Conservation (phyloP, 53 echinoderm and acorn worm species). For the Paracentrotus lividus region DNA sequence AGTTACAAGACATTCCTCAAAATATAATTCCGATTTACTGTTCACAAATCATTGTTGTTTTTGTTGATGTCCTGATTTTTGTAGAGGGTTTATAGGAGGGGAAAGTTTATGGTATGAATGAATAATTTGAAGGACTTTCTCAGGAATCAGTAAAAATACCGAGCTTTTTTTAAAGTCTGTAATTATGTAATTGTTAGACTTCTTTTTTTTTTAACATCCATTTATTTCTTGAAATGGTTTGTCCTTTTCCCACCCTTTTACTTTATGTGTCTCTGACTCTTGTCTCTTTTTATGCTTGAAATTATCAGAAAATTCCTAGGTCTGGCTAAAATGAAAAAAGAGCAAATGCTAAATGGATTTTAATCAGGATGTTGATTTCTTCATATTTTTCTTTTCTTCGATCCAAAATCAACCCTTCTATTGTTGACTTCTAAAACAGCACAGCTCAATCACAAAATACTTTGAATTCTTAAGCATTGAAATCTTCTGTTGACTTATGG, state of each 20-base stretch:
- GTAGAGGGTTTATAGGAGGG: not conserved
- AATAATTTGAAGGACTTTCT: not conserved
- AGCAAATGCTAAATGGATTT: too few species aligned
- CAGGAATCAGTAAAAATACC: not conserved
- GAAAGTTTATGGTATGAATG: not conserved
- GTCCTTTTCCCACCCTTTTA: too few species aligned
- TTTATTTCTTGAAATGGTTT: not conserved
- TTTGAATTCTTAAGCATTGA: not conserved
- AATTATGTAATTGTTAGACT: not conserved
- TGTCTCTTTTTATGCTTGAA: not conserved
- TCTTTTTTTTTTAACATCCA: not conserved
- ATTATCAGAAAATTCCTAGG: too few species aligned
- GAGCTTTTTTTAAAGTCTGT: not conserved
- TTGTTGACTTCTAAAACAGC: not conserved
- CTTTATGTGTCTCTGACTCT: not conserved
- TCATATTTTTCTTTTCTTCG: not conserved
- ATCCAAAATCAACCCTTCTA: too few species aligned
- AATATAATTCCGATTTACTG: not conserved
- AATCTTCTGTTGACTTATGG: not conserved
- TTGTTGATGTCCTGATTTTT: not conserved
- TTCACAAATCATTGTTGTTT: not conserved
- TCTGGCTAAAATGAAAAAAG: too few species aligned
- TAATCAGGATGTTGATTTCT: too few species aligned
- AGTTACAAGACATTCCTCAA: slow-evolving; percentile 14
- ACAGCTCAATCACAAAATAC: not conserved